Evolutionary conservation across 2,113 vertebrate genomes (phyloP), one percentile per base, ranked within the genome.

Genomic region (Mixornis gularis): DNA sequence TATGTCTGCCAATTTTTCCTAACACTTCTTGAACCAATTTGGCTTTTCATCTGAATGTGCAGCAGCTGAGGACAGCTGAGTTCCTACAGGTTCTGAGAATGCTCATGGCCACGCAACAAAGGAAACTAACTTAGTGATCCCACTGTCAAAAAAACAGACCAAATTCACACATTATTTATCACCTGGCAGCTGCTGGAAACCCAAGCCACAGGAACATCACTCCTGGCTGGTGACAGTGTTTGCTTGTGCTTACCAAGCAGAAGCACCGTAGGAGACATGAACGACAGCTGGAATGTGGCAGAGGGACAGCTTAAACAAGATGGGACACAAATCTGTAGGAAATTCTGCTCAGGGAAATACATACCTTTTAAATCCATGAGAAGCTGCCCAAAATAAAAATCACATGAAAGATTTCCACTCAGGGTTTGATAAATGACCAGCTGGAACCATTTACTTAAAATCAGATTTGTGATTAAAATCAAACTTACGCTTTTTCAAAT

Each of bases 51-150:
- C 2, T 25, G 9, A 64, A 62, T 20, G 3, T 41, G 44, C 56
- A 74, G 59, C 27, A 91, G 17, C 9, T 2, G 1, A 81, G 29
- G 25, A 82, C 0, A 1, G 26, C 7, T 0, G 0, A 76, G 34
- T 60, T 85, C 30, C 53, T 44, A 30, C 12, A 69, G 18, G 40
- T 76, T 48, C 53, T 60, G 82, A 76, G 27, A 36, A 72, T 1
- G 2, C 17, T 29, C 22, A 44, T 0, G 1, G 49, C 18, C 44
- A 56, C 38, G 34, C 2, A 2, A 52, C 74, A 87, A 49, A 82
- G 8, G 22, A 24, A 56, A 32, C 1, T 34, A 58, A 27, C 27
- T 38, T 3, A 20, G n/a, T 44, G 41, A 8, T 87, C 22, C 34
- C 38, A 49, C 48, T 30, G 48, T 27, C 53, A 94, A 53, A 81